These are phyloP conservation scores for Tinamus guttatus DNA, from an alignment of 2,113 vertebrate genomes.

Conservation along the genomic window DNA sequence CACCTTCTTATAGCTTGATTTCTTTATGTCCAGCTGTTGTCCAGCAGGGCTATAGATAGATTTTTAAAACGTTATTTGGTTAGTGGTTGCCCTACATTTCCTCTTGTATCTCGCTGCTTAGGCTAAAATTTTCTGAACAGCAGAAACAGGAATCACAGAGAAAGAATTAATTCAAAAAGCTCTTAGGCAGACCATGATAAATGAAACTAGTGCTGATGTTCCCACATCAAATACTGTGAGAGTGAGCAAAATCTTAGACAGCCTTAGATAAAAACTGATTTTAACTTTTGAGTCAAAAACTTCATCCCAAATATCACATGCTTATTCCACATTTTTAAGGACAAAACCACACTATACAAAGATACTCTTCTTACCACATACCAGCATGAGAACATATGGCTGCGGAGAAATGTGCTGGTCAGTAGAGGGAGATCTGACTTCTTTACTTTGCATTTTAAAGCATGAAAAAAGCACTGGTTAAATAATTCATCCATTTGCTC, in stretches of 20 bases:
- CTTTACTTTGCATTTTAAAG: constrained; percentile 91
- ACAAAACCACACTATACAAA: neutral
- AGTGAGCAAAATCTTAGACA: neutral
- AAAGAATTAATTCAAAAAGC: neutral
- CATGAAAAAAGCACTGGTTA: constrained; percentile 90
- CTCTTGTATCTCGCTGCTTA: constrained; percentile 12
- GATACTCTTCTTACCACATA: constrained; percentile 67
- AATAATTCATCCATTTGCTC: constrained; percentile 93
- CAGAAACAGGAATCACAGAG: neutral
- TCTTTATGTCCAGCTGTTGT: constrained; percentile 93
- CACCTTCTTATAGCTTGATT: constrained; percentile 98
- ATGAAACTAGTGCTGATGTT: neutral
- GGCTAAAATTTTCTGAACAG: constrained; percentile 23
- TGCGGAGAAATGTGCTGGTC: constrained; percentile 92
- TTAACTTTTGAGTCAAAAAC: neutral
- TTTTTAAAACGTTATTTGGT: constrained; percentile 30
- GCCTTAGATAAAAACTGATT: too few relatives aligned
- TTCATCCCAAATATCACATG: neutral
- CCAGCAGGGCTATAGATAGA: constrained; percentile 85
- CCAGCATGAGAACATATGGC: constrained; percentile 96
- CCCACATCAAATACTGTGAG: neutral
- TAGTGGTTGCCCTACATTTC: neutral
- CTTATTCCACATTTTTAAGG: neutral
- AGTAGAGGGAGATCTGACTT: constrained; percentile 95
- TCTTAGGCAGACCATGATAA: neutral